Evolutionary conservation across 2,888 invertebrate species (phyloP).

Genomic region (Dione juno): DNA sequence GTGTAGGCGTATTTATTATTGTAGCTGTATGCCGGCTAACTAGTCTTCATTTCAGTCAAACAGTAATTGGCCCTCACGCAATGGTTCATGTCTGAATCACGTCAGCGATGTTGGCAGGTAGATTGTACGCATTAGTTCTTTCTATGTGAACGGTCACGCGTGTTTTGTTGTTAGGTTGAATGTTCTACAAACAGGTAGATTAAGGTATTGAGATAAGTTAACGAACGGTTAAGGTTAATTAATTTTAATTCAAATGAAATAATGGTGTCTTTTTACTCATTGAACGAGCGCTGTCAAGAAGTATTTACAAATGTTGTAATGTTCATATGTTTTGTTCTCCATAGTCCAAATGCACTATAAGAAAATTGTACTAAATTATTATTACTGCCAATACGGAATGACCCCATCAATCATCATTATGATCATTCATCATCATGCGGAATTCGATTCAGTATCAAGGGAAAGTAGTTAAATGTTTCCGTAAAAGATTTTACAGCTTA

Average conservation of each 20-base stretch:
- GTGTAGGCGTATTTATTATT: background rate
- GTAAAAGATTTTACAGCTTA: background rate
- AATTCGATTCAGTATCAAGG: too few species aligned
- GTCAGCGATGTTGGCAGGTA: constrained; percentile 36
- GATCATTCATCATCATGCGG: too few species aligned
- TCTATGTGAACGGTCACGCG: constrained; percentile 31
- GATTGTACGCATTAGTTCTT: constrained; percentile 37
- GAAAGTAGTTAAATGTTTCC: too few species aligned
- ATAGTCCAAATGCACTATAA: too few species aligned
- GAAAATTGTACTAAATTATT: too few species aligned
- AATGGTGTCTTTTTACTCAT: background rate
- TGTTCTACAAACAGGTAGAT: background rate
- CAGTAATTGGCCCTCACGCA: constrained; percentile 59
- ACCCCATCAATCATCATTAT: too few species aligned
- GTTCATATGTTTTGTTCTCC: too few species aligned
- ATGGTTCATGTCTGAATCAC: constrained; percentile 55
- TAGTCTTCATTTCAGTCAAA: constrained; percentile 21
- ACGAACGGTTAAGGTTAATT: background rate
- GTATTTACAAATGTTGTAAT: too few species aligned
- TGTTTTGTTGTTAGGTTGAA: constrained; percentile 11
- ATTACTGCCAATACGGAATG: too few species aligned
- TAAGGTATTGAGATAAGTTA: background rate
- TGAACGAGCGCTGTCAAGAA: too few species aligned
- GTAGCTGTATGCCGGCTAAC: background rate
- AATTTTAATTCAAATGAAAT: background rate